These are phyloP conservation scores for Odocoileus hemionus DNA, from an alignment of 2,113 vertebrate genomes.

Conservation along the genomic window DNA sequence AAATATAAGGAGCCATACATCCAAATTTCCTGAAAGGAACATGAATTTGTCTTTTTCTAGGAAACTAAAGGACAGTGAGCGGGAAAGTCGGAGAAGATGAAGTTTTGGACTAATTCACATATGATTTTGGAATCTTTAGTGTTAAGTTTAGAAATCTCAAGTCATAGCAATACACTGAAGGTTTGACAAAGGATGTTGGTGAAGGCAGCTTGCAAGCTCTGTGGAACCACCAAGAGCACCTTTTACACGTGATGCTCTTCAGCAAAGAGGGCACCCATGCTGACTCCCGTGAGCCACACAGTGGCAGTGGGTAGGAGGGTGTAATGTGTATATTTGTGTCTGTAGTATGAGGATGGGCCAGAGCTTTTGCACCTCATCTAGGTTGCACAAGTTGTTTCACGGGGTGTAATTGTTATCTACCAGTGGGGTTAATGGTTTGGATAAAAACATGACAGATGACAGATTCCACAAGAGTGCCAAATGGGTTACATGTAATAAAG, in stretches of 20 bases:
- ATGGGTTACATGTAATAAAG: constrained; percentile 2
- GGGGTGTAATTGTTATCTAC: constrained; percentile 53
- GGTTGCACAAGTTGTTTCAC: constrained; percentile 47
- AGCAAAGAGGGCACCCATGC: background rate
- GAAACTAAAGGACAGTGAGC: background rate
- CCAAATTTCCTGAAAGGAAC: background rate
- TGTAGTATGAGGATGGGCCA: background rate
- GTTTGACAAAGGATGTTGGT: background rate
- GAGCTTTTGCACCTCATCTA: constrained; percentile 17
- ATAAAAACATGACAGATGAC: constrained; percentile 60
- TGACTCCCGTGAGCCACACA: background rate
- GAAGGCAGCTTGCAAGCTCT: background rate
- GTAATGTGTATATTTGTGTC: background rate
- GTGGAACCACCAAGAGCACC: background rate
- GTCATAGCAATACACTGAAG: background rate
- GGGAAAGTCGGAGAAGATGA: background rate
- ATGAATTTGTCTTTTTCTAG: background rate
- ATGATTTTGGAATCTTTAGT: background rate
- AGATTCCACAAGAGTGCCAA: constrained; percentile 50
- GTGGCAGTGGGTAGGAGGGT: background rate
- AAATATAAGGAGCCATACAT: background rate
- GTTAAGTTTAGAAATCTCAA: background rate
- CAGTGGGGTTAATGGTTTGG: constrained; percentile 60
- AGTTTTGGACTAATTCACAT: background rate
- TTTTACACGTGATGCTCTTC: background rate